These are phyloP conservation scores for Galerucella calmariensis DNA, from an alignment of 2,888 invertebrate species.

Conservation along the genomic window DNA sequence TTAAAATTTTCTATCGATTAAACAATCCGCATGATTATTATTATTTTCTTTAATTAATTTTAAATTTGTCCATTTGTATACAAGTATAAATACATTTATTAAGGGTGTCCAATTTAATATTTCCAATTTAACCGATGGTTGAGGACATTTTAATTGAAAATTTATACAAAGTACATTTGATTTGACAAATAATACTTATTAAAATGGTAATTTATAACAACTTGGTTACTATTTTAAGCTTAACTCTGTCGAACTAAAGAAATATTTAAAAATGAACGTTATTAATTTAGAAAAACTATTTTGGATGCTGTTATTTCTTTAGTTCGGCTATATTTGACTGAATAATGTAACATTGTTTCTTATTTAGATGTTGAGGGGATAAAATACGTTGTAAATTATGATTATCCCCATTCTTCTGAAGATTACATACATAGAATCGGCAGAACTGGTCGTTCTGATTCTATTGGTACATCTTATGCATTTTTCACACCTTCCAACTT, in stretches of 20 bases:
- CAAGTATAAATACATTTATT: background rate
- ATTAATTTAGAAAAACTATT: background rate
- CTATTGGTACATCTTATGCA: slow-evolving; percentile 92
- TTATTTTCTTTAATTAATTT: slow-evolving; percentile 2
- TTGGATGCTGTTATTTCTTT: slow-evolving; percentile 29
- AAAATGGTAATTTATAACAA: background rate
- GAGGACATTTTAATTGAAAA: background rate
- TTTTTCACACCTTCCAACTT: slow-evolving; percentile 92
- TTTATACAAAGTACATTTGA: background rate
- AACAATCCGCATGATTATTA: background rate
- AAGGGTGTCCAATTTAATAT: no score
- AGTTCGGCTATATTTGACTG: slow-evolving; percentile 18
- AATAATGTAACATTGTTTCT: slow-evolving; percentile 29
- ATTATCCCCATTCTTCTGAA: slow-evolving; percentile 94
- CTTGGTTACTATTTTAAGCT: background rate
- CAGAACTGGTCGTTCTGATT: slow-evolving; percentile 87
- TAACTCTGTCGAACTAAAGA: slow-evolving; percentile 16
- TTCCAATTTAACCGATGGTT: no score
- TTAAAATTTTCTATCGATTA: slow-evolving; percentile 2
- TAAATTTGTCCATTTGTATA: background rate
- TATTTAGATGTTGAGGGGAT: slow-evolving; percentile 92
- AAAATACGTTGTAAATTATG: slow-evolving; percentile 95
- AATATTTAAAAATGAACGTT: background rate
- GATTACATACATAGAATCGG: slow-evolving; percentile 97
- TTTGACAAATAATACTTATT: background rate